Base-by-base conservation (phyloP, 2,888 invertebrate species). In the Xylota sylvarum region DNA sequence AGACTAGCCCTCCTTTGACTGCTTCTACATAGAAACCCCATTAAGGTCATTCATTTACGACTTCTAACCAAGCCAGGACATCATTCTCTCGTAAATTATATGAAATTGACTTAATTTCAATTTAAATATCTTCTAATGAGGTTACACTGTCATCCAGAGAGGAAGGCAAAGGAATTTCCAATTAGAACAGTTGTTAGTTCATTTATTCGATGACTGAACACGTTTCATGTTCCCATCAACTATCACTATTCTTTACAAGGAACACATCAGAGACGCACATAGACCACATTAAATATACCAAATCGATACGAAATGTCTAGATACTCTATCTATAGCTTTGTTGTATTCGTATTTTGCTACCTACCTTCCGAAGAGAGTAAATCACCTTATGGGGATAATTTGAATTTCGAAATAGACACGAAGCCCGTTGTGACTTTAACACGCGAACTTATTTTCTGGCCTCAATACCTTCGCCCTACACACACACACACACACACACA, bases 351-450 rank as follows among this genome's bases (percentile, higher is more conserved):
- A 30, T 32, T 37, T n/a, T n/a, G n/a, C n/a, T n/a, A n/a, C 40
- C 35, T 37, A 56, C 35, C 55, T 55, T 73, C 14, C 30, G n/a
- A 19, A 37, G 60, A 30, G 60, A 62, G 67, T 73, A 73, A 84
- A 73, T 62, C 56, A 74, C 64, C 64, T 79, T 74, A 56, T 55
- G 73, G 32, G 67, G 56, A 74, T 79, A 79, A 74, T 84, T 84
- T 74, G 74, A 69, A 79, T 79, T 84, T 79, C 64, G 64, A 70
- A 78, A 84, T 58, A 79, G 79, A 78, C 79, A 84, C 79, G 69
- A 69, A 64, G 32, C 56, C 58, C 70, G n/a, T 62, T 55, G 52
- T 60, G 73, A 62, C 35, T 64, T 74, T 12, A 55, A 62, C 84
- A 84, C 84, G 84, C 79, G 50, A 84, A 43, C 72, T 30, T 23